phyloP scores from a whole-genome alignment of 1,140 invertebrate genomes.

The Popillia japonica region DNA sequence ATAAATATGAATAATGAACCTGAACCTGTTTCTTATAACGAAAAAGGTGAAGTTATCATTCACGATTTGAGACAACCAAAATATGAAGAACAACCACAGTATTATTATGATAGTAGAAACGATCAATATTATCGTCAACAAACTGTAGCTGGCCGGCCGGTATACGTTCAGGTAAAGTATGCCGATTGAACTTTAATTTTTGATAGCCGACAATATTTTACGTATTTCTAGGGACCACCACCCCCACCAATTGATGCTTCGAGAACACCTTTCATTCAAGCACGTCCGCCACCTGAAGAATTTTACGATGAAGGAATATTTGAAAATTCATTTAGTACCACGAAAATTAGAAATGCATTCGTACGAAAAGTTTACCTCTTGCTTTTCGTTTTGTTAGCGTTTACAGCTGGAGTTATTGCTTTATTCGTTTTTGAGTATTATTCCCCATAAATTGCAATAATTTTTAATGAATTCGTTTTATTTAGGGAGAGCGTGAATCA shows the following conservation, averaged over 20 bases:
- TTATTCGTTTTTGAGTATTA: conserved; percentile 34
- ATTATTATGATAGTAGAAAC: neutral
- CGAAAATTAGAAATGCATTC: neutral
- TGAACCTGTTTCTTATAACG: neutral
- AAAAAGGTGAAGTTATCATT: neutral
- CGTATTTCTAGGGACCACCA: neutral
- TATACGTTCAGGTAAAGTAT: conserved; percentile 23
- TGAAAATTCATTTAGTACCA: conserved; percentile 23
- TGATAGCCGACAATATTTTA: too few relatives aligned
- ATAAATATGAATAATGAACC: neutral
- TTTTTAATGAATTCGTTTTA: neutral
- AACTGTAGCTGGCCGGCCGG: neutral
- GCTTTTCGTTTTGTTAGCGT: neutral
- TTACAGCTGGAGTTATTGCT: conserved; percentile 14
- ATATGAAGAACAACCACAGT: neutral
- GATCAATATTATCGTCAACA: conserved; percentile 5
- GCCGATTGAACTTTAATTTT: neutral
- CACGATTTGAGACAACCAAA: neutral
- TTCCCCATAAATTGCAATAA: neutral
- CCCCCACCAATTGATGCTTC: conserved; percentile 25
- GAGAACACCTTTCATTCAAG: neutral
- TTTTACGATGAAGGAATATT: neutral
- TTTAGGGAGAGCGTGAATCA: neutral
- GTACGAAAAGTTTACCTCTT: conserved; percentile 30
- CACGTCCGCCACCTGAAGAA: neutral